Conservation (phyloP, 2,888 invertebrate species). For the Hydroisotoma schaefferi region DNA sequence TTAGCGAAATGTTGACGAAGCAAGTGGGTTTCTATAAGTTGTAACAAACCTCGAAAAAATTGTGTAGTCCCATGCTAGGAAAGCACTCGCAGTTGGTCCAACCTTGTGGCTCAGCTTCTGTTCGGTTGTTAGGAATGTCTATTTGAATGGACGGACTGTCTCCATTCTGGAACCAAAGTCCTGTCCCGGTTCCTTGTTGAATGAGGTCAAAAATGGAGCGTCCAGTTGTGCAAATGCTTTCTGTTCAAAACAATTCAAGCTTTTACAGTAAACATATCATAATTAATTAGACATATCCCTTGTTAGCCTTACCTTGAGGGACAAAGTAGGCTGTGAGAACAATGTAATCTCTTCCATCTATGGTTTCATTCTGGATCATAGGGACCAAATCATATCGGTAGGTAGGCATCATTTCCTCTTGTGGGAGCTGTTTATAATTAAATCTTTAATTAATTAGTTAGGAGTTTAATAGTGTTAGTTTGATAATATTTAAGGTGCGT, state of each 20-base stretch:
- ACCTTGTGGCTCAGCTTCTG: conserved; percentile 18
- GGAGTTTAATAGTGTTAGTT: neutral
- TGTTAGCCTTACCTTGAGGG: conserved; percentile 32
- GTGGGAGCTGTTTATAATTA: conserved; percentile 12
- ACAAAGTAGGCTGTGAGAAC: conserved; percentile 42
- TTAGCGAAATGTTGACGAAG: too few species aligned
- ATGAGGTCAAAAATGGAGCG: conserved; percentile 17
- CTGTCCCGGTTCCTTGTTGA: conserved; percentile 37
- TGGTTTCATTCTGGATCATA: conserved; percentile 35
- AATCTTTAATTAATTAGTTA: neutral
- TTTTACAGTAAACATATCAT: neutral
- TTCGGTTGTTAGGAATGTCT: conserved; percentile 23
- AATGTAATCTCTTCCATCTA: conserved; percentile 24
- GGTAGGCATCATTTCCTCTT: conserved; percentile 11
- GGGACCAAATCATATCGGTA: conserved; percentile 26
- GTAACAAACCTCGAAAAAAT: neutral
- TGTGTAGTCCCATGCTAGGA: conserved; percentile 32
- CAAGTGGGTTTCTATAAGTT: too few species aligned
- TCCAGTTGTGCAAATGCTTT: conserved; percentile 38
- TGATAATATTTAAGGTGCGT: conserved; percentile 12
- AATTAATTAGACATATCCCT: neutral
- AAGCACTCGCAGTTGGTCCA: conserved; percentile 43
- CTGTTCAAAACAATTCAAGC: conserved; percentile 25
- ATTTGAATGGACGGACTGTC: conserved; percentile 10
- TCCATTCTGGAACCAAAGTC: conserved; percentile 41